These are phyloP conservation scores for Megalurothrips usitatus DNA, from an alignment of 2,888 invertebrate species.

Conservation along the genomic window DNA sequence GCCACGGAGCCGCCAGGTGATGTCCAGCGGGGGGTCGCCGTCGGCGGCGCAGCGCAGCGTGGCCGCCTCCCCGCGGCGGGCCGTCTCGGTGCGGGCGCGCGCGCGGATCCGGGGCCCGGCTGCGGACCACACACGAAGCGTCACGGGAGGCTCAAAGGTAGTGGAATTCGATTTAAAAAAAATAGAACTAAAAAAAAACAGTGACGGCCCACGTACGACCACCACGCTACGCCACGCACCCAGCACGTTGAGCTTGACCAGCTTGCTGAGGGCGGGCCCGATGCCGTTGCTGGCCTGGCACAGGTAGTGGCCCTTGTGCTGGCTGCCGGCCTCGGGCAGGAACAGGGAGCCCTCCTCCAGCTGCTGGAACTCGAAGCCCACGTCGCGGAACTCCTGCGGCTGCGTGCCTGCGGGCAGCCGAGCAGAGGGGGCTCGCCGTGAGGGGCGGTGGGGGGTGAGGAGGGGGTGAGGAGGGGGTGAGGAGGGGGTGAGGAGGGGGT, in stretches of 20 bases:
- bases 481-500: too few species aligned
- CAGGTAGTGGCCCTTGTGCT: slow-evolving; percentile 54
- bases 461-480: too few species aligned
- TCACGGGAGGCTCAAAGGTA: too few species aligned
- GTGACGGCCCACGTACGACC: too few species aligned
- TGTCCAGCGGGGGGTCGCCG: slow-evolving; percentile 53
- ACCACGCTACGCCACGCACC: not conserved
- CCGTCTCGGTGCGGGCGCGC: slow-evolving; percentile 50
- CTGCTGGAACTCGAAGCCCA: slow-evolving; percentile 20
- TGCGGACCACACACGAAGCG: too few species aligned
- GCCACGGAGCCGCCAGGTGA: slow-evolving; percentile 52
- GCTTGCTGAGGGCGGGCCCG: slow-evolving; percentile 58
- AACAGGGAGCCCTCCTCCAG: slow-evolving; percentile 52
- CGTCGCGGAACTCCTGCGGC: slow-evolving; percentile 18
- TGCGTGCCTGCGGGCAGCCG: not conserved
- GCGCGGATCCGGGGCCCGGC: slow-evolving; percentile 53
- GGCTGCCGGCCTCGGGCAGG: slow-evolving; percentile 52
- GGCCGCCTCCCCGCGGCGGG: slow-evolving; percentile 52
- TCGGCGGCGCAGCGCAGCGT: slow-evolving; percentile 52
- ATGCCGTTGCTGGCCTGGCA: slow-evolving; percentile 60
- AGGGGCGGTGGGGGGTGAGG: too few species aligned
- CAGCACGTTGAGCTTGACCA: slow-evolving; percentile 56
- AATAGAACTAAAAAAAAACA: too few species aligned
- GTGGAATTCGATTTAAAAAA: too few species aligned
- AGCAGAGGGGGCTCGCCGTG: not conserved